A percentile compares a stretch with the other conserved stretches of the same genome.
phyloP scores from a whole-genome alignment of 2,888 invertebrate species.

The Drosophila quinaria region DNA sequence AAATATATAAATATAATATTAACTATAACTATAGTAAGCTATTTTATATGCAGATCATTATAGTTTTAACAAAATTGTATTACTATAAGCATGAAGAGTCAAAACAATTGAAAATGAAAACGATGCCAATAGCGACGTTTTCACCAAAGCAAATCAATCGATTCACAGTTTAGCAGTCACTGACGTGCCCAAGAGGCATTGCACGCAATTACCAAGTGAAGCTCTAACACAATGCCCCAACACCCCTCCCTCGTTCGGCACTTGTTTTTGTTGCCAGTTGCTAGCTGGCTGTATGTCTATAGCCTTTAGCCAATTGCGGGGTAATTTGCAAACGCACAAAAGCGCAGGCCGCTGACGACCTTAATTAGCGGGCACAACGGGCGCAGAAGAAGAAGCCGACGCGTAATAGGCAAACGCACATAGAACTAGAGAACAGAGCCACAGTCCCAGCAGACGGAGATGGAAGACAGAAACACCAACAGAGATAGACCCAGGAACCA shows the following conservation, averaged over 20 bases:
- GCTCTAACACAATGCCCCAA: slow-evolving; percentile 14
- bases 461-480: neutral
- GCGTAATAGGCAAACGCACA: slow-evolving; percentile 63
- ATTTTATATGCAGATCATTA: no score
- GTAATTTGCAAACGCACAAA: slow-evolving; percentile 80
- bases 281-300: slow-evolving; percentile 7
- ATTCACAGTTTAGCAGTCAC: slow-evolving; percentile 58
- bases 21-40: no score
- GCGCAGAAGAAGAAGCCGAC: slow-evolving; percentile 24
- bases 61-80: no score
- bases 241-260: slow-evolving; percentile 8
- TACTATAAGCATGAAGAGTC: no score
- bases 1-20: no score
- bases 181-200: slow-evolving; percentile 51
- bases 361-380: slow-evolving; percentile 77
- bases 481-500: slow-evolving; percentile 31
- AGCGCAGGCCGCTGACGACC: slow-evolving; percentile 73
- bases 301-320: slow-evolving; percentile 67
- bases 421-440: slow-evolving; percentile 34
- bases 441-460: slow-evolving; percentile 18
- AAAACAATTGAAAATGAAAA: slow-evolving; percentile 42
- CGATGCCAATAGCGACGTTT: slow-evolving; percentile 11
- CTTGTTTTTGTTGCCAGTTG: slow-evolving; percentile 8
- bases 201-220: slow-evolving; percentile 66
- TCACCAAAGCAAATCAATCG: slow-evolving; percentile 15